Evolutionary conservation across 2,888 invertebrate species (phyloP), one percentile per base, ranked within the genome.

Genomic region (Macaria liturata): DNA sequence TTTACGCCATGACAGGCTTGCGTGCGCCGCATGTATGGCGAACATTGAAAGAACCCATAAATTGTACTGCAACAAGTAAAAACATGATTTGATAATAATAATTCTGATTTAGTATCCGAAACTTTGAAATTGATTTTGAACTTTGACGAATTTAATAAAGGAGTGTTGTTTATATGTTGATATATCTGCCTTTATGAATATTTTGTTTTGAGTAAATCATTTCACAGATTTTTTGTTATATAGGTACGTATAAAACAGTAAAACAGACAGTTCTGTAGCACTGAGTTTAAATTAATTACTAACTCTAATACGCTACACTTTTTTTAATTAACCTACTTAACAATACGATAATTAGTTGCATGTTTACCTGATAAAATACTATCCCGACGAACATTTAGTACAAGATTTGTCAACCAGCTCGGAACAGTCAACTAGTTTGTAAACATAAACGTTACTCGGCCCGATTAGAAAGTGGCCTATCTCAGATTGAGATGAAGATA

Each of bases 391-490:
- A 76, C 76, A 78, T 79, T 79, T 69, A 20, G 69, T 54, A 74
- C 69, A 74, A 76, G 73, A 77, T 81, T 80, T 83, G 76, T 81
- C 76, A 73, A 81, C 76, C 44, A 8, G 70, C 76, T 77, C 77
- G 74, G 82, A 80, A 83, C 83, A 81, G 83, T 77, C 78, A 81
- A 84, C 84, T 79, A 81, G 85, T 81, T 84, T 81, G 81, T 82
- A 80, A 80, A 80, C 79, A 75, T 75, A 75, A 85, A 87, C 84
- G 86, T 84, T 86, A 84, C 74, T 80, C 80, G 88, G 78, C 85
- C 85, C 80, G 84, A 87, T 88, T 88, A 82, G 83, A 85, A 83
- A 84, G 83, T 81, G 64, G 73, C 80, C 80, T 87, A 87, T 87
- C 84, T 78, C 61, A 69, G 81, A 86, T 85, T 71, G 70, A 83